Conservation (phyloP, 2,888 invertebrate genomes). For the Elmis aenea region DNA sequence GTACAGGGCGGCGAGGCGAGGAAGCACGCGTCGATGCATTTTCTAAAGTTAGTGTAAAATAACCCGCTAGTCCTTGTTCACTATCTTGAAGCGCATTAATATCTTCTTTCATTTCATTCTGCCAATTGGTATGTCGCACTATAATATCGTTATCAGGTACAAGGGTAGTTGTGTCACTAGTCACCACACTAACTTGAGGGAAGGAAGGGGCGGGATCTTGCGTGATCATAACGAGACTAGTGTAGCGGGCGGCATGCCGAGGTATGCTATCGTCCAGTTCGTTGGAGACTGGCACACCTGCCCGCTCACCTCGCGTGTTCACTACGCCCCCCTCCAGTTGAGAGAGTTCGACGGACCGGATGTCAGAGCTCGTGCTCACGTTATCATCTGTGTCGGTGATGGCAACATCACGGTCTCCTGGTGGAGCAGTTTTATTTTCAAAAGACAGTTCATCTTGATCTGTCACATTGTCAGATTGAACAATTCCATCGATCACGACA, state of each 20-base stretch:
- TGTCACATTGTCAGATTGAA: neutral
- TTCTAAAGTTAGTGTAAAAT: conserved; percentile 47
- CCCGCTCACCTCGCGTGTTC: conserved; percentile 35
- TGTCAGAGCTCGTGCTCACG: conserved; percentile 34
- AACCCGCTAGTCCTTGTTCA: conserved; percentile 39
- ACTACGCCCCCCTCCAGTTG: conserved; percentile 35
- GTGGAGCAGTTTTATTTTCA: too few relatives aligned
- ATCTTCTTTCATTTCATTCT: conserved; percentile 39
- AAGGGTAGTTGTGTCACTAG: conserved; percentile 69
- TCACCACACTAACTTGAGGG: conserved; percentile 67
- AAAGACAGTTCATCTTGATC: neutral
- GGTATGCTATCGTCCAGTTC: conserved; percentile 32
- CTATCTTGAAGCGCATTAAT: conserved; percentile 10
- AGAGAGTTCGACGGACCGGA: conserved; percentile 41
- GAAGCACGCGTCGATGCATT: conserved; percentile 26
- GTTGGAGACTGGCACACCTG: conserved; percentile 43
- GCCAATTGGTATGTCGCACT: conserved; percentile 62
- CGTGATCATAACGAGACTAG: conserved; percentile 87
- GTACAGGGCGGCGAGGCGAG: conserved; percentile 20
- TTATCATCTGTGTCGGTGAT: conserved; percentile 18
- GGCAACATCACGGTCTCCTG: neutral
- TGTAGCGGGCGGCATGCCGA: conserved; percentile 64
- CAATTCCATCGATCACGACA: conserved; percentile 2
- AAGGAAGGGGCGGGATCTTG: conserved; percentile 55
- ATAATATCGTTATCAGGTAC: conserved; percentile 57